Evolutionary conservation across 1,140 invertebrate genomes (phyloP).

Genomic region (Lineus longissimus): DNA sequence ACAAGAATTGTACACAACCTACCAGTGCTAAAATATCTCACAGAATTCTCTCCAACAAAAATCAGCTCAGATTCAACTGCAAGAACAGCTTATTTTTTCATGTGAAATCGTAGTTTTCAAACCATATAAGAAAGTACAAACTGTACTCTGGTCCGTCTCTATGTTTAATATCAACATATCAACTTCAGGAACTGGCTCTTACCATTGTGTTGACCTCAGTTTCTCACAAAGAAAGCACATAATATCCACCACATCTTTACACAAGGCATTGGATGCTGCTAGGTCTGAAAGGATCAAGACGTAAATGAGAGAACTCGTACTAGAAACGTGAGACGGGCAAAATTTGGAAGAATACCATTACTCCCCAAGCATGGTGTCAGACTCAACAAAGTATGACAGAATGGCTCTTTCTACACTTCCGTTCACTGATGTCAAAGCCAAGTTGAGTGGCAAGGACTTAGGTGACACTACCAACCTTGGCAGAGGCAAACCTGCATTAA

Average conservation of each 20-base stretch:
- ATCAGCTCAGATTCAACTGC: not conserved
- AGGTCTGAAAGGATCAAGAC: not conserved
- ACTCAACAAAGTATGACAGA: not conserved
- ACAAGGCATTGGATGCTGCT: constrained; percentile 17
- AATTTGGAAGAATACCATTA: too few species aligned
- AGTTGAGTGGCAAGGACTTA: too few species aligned
- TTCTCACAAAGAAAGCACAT: constrained; percentile 84
- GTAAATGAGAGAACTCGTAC: too few species aligned
- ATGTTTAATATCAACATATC: not conserved
- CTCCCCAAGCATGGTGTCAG: too few species aligned
- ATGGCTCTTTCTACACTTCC: not conserved
- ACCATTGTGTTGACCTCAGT: constrained; percentile 76
- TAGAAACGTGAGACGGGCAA: too few species aligned
- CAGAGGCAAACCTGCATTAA: too few species aligned
- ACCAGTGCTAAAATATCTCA: too few species aligned
- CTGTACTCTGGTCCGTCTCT: not conserved
- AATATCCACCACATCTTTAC: constrained; percentile 78
- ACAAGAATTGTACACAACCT: too few species aligned
- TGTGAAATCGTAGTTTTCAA: not conserved
- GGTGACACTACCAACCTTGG: too few species aligned
- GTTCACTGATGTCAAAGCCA: not conserved
- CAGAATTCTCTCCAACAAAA: constrained; percentile 10
- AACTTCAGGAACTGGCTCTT: constrained; percentile 31
- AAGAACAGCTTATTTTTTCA: not conserved
- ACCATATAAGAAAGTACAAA: not conserved